Conservation (phyloP, 2,113 vertebrate genomes). For the Stigmatopora argus region DNA sequence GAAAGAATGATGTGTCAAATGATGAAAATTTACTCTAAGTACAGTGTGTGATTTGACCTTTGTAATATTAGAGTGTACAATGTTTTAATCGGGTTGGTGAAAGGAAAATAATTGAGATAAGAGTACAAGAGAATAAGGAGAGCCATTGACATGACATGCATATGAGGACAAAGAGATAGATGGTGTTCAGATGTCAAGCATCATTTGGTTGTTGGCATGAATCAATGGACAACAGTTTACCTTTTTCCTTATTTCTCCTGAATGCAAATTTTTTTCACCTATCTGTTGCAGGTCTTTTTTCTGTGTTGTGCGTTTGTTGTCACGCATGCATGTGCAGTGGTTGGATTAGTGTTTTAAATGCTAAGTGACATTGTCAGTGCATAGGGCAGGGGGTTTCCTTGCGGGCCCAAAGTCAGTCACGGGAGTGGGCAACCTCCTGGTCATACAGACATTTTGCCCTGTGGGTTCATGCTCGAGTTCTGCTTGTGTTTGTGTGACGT, state of each 20-base stretch:
- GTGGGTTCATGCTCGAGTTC: conserved; percentile 34
- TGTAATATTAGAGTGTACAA: conserved; percentile 8
- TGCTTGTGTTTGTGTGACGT: conserved; percentile 14
- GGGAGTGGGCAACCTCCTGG: conserved; percentile 54
- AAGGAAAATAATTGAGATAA: conserved; percentile 30
- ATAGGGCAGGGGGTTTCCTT: conserved; percentile 48
- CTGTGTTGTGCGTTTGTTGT: conserved; percentile 7
- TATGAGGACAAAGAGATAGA: conserved; percentile 35
- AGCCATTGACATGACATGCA: conserved; percentile 14
- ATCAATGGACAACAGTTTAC: conserved; percentile 32
- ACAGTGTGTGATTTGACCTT: conserved; percentile 7
- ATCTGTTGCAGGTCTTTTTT: not conserved
- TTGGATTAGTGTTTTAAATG: conserved; percentile 47
- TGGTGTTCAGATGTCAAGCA: conserved; percentile 27
- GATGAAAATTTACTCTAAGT: not conserved
- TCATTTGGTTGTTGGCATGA: conserved; percentile 23
- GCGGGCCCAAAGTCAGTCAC: conserved; percentile 57
- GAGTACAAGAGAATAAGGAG: conserved; percentile 12
- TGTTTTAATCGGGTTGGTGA: conserved; percentile 32
- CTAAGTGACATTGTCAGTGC: conserved; percentile 67
- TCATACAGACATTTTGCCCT: conserved; percentile 52
- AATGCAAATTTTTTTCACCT: conserved; percentile 8
- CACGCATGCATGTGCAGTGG: conserved; percentile 13
- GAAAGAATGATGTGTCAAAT: not conserved
- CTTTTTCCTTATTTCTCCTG: not conserved